These are phyloP conservation scores for Iphiclides podalirius DNA, from an alignment of 2,888 invertebrate genomes.

Conservation along the genomic window DNA sequence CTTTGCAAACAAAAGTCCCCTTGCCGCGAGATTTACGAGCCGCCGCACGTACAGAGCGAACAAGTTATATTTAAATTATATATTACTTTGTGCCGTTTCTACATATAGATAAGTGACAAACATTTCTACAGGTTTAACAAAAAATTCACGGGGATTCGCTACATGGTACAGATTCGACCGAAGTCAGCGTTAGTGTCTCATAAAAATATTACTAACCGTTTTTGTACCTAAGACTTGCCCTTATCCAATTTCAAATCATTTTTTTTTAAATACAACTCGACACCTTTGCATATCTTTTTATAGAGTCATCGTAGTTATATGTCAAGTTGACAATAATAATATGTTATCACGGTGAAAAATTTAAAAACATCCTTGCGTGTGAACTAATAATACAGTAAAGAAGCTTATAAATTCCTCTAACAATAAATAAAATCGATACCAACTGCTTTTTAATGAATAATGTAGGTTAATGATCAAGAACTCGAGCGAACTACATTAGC, in stretches of 20 bases:
- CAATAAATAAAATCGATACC: conserved; percentile 27
- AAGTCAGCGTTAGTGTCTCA: no score
- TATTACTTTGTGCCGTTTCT: conserved; percentile 7
- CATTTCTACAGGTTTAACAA: no score
- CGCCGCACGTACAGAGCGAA: conserved; percentile 66
- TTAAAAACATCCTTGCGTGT: no score
- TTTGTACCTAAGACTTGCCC: no score
- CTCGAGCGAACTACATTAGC: conserved; percentile 62
- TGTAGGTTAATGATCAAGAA: conserved; percentile 61
- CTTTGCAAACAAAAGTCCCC: conserved; percentile 78
- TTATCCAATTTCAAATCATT: no score
- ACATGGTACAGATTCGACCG: no score
- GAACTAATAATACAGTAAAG: not conserved
- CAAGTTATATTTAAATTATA: conserved; percentile 73
- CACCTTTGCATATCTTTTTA: no score
- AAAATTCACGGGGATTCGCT: no score
- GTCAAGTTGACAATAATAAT: no score
- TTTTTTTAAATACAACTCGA: no score
- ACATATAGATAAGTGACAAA: not conserved
- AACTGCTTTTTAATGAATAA: conserved; percentile 29
- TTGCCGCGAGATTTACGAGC: conserved; percentile 77
- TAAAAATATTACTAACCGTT: not conserved
- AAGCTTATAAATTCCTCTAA: conserved; percentile 26
- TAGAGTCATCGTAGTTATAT: no score
- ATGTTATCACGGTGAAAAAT: no score